Evolutionary conservation across 2,113 vertebrate genomes (phyloP).

Genomic region (Hirundichthys speculiger): DNA sequence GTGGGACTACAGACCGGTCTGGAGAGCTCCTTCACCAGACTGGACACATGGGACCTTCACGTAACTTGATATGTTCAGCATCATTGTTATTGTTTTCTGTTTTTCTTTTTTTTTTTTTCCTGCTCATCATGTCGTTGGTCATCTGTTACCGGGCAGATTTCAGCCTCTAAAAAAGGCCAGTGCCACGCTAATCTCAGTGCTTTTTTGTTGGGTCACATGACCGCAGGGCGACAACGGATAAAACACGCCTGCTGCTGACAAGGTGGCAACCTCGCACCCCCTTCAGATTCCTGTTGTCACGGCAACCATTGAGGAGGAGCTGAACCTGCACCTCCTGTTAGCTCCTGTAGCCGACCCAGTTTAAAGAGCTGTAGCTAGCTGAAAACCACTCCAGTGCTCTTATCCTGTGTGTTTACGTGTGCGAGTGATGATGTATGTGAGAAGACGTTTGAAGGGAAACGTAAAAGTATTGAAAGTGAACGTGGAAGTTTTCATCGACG

Average conservation of each 20-base stretch:
- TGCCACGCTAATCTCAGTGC: neutral
- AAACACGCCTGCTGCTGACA: neutral
- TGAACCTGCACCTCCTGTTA: conserved; percentile 13
- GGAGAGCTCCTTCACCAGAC: no score
- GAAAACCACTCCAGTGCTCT: conserved; percentile 15
- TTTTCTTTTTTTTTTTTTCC: neutral
- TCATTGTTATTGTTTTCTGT: neutral
- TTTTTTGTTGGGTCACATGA: neutral
- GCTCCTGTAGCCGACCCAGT: neutral
- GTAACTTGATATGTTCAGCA: neutral
- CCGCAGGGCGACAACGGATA: neutral
- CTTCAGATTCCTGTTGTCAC: no score
- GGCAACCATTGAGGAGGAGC: neutral
- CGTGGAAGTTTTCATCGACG: neutral
- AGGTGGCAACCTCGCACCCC: no score
- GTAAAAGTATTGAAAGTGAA: conserved; percentile 8
- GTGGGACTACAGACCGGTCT: no score
- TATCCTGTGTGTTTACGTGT: neutral
- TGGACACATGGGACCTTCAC: neutral
- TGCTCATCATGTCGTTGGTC: neutral
- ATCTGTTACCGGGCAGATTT: conserved; percentile 7
- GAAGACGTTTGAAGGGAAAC: neutral
- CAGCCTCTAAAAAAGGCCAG: no score
- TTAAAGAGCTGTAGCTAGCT: neutral
- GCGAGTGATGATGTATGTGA: neutral